phyloP scores from a whole-genome alignment of 2,113 vertebrate species.

The Callaeas wilsoni region DNA sequence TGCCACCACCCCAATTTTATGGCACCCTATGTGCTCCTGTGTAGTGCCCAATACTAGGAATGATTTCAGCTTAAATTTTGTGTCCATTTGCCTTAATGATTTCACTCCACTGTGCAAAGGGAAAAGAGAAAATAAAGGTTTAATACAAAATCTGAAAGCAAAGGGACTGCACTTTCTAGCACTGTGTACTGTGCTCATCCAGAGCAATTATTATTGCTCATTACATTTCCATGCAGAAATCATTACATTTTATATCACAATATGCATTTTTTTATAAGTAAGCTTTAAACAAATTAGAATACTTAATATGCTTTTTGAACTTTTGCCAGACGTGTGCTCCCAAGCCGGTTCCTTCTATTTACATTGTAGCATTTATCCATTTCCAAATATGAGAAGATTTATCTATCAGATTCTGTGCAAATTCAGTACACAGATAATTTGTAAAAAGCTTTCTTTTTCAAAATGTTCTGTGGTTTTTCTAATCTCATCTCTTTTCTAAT shows the following conservation, averaged over 20 bases:
- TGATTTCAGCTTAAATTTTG: background rate
- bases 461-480: slow-evolving; percentile 76
- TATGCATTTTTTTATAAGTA: slow-evolving; percentile 59
- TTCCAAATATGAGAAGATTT: slow-evolving; percentile 79
- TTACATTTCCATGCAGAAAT: slow-evolving; percentile 55
- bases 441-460: slow-evolving; percentile 74
- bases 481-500: slow-evolving; percentile 78
- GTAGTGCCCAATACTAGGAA: background rate
- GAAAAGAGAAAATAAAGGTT: slow-evolving; percentile 46
- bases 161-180: background rate
- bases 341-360: slow-evolving; percentile 67
- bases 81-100: slow-evolving; percentile 11
- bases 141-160: slow-evolving; percentile 40
- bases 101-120: background rate
- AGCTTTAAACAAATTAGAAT: slow-evolving; percentile 71
- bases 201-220: slow-evolving; percentile 53
- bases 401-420: slow-evolving; percentile 79
- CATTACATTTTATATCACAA: slow-evolving; percentile 53
- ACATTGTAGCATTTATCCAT: slow-evolving; percentile 75
- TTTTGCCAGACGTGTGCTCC: slow-evolving; percentile 65
- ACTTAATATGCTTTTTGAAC: slow-evolving; percentile 76
- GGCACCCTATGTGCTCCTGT: background rate
- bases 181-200: background rate
- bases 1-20: slow-evolving; percentile 27
- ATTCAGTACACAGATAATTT: slow-evolving; percentile 78